These are phyloP conservation scores for Ptyas mucosa DNA, from an alignment of 2,113 vertebrate genomes.

Conservation along the genomic window DNA sequence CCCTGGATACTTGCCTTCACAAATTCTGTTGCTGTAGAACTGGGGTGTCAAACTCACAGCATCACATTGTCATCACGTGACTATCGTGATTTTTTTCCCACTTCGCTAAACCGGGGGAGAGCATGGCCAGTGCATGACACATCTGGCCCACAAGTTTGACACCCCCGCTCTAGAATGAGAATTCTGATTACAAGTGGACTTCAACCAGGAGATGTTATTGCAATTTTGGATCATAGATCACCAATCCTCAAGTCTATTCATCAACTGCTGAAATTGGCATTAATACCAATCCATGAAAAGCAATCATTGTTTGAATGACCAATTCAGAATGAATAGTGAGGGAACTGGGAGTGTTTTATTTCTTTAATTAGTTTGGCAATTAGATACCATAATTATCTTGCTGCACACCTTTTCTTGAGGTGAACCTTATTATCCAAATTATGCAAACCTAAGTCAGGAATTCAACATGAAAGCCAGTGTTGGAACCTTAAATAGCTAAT, in stretches of 20 bases:
- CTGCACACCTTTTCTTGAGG: constrained; percentile 28
- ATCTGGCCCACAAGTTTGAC: too few species aligned
- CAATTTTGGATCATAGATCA: constrained; percentile 13
- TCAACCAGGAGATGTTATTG: constrained; percentile 32
- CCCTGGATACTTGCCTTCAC: neutral
- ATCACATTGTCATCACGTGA: too few species aligned
- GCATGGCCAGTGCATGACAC: too few species aligned
- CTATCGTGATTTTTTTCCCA: too few species aligned
- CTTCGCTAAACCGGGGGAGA: too few species aligned
- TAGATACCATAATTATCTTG: constrained; percentile 56
- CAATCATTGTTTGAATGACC: constrained; percentile 51
- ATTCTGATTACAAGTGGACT: constrained; percentile 38
- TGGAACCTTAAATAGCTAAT: neutral
- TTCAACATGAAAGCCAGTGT: neutral
- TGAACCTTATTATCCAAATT: neutral
- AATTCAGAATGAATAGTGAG: constrained; percentile 43
- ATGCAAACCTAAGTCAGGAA: constrained; percentile 16
- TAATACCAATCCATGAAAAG: constrained; percentile 56
- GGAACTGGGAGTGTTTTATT: constrained; percentile 59
- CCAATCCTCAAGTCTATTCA: constrained; percentile 36
- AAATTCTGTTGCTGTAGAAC: neutral
- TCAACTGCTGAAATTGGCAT: constrained; percentile 40
- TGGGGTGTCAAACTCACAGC: too few species aligned
- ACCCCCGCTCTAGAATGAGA: neutral
- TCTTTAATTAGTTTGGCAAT: constrained; percentile 57